Evolutionary conservation across 2,888 invertebrate species (phyloP).

Genomic region (Teleogryllus oceanicus): DNA sequence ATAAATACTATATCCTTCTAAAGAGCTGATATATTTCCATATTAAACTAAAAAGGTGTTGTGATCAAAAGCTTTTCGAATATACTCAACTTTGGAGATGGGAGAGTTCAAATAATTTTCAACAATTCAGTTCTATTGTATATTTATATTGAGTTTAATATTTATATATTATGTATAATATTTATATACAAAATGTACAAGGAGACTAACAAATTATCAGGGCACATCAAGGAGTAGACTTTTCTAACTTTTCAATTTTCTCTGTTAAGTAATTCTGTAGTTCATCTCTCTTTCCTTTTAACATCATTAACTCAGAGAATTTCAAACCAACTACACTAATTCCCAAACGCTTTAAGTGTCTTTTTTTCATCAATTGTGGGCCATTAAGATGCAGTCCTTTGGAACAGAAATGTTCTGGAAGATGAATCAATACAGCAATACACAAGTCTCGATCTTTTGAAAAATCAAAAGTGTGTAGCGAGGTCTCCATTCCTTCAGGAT

Average conservation of each 20-base stretch:
- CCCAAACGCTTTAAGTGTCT: constrained; percentile 62
- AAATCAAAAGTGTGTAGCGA: constrained; percentile 51
- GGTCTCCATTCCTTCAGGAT: constrained; percentile 48
- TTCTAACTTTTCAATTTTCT: constrained; percentile 49
- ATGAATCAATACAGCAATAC: constrained; percentile 59
- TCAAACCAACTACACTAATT: constrained; percentile 58
- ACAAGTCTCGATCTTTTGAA: constrained; percentile 49
- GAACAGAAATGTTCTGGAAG: constrained; percentile 64
- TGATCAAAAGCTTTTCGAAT: no score
- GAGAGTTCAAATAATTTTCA: no score
- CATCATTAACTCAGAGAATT: constrained; percentile 54
- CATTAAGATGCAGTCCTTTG: constrained; percentile 55
- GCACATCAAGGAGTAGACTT: constrained; percentile 34
- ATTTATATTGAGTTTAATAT: no score
- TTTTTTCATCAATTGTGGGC: constrained; percentile 61
- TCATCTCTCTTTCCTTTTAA: constrained; percentile 52
- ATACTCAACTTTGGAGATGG: no score
- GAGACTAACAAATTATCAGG: constrained; percentile 29
- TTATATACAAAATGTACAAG: background rate
- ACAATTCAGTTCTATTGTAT: no score
- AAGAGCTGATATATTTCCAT: no score
- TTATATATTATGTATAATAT: no score
- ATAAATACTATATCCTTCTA: no score
- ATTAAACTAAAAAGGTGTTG: no score
- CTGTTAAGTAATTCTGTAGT: constrained; percentile 53